phyloP scores from a whole-genome alignment of 1,140 invertebrate genomes.

The Pseudomyrmex cubaensis region DNA sequence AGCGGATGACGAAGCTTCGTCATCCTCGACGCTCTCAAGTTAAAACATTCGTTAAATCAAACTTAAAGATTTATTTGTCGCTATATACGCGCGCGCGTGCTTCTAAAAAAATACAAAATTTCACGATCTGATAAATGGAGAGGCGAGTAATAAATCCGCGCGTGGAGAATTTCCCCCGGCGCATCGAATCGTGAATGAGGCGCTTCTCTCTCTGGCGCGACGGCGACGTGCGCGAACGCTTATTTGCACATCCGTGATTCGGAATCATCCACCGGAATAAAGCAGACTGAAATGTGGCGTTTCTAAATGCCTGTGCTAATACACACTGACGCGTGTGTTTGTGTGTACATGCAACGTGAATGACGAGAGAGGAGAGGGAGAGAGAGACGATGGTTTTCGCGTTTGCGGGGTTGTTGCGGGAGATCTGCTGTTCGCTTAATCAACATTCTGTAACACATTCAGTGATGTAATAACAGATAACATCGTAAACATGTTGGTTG shows the following conservation, averaged over 20 bases:
- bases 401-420: background rate
- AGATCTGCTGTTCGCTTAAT: background rate
- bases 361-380: background rate
- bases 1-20: background rate
- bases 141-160: background rate
- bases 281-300: background rate
- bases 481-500: background rate
- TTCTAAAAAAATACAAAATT: background rate
- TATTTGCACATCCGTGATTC: background rate
- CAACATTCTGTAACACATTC: background rate
- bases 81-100: background rate
- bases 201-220: background rate
- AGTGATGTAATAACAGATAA: constrained; percentile 40
- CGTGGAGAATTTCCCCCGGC: background rate
- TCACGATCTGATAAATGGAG: background rate
- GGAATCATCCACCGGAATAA: constrained; percentile 3
- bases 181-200: background rate
- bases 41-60: too few relatives aligned
- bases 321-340: background rate
- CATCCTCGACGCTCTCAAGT: too few relatives aligned
- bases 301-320: background rate
- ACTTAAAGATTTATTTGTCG: too few relatives aligned
- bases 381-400: too few relatives aligned
- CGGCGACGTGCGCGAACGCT: background rate
- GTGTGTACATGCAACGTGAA: background rate